Base-by-base conservation (phyloP, 2,113 vertebrate genomes). In the Lasiurus borealis region DNA sequence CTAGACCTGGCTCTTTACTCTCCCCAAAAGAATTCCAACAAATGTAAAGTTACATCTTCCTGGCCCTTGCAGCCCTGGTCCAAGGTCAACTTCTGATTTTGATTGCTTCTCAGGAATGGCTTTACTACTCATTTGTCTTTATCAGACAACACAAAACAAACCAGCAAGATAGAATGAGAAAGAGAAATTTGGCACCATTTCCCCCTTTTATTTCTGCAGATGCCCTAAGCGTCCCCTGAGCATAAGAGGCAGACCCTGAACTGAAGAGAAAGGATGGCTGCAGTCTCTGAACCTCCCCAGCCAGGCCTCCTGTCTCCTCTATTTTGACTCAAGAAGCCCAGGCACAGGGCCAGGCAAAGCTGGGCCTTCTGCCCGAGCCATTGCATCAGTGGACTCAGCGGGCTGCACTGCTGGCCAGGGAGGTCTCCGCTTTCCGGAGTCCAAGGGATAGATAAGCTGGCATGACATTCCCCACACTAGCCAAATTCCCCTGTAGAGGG, bases 401-500 rank as follows among this genome's bases (percentile, higher is more conserved):
- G 90, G 92, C 85, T 5, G 4, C 29, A 12, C 85, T 96, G 86
- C 93, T 64, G 68, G 93, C 95, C 90, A 59, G 54, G 52, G 96
- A 90, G 92, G 77, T 73, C 96, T 97, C 93, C 16, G 34, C 92
- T 95, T 97, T 97, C 97, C 97, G 88, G 96, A 93, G 92, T 84
- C 93, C 96, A 64, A 66, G 87, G 90, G 72, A 92, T 0, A 3
- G 57, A 76, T 64, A 68, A 72, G 52, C 40, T 95, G 94, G 92
- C 76, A 6, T 46, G 64, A 19, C 29, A 23, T 9, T 25, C 52
- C 50, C 21, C 8, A 31, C 10, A 1, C 25, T 8, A 13, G 96
- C 94, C 96, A 93, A 83, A 90, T 77, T 77, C 78, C 46, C 64
- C 80, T 46, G 10, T 19, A 52, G 19, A 62, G 78, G 36, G 50